A percentile compares a stretch with the other conserved stretches of the same genome.
phyloP scores from a whole-genome alignment of 53 echinoderm and acorn worm genomes.

The Glandiceps talaboti region DNA sequence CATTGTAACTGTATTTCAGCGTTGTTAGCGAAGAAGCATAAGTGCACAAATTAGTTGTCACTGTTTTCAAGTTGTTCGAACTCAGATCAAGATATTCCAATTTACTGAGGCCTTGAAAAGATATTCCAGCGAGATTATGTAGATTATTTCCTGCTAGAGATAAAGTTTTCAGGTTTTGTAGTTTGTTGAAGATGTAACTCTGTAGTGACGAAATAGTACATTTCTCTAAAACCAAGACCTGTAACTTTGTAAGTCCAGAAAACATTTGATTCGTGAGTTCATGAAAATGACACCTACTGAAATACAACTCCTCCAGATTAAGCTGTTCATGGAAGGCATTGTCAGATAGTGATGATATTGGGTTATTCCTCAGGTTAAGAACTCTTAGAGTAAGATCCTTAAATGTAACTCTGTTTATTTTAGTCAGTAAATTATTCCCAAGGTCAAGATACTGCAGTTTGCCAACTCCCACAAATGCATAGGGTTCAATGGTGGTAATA shows the following conservation, averaged over 20 bases:
- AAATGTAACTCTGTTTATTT: not conserved
- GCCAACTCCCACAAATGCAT: not conserved
- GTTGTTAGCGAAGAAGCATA: not conserved
- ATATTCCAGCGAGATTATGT: not conserved
- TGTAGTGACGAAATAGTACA: not conserved
- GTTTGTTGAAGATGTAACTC: not conserved
- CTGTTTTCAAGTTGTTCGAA: not conserved
- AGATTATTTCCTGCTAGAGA: not conserved
- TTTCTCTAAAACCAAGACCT: not conserved
- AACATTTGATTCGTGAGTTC: not conserved
- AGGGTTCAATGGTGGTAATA: not conserved
- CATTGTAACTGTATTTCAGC: not conserved
- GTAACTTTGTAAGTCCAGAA: not conserved
- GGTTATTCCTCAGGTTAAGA: not conserved
- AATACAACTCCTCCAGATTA: not conserved
- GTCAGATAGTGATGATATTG: not conserved
- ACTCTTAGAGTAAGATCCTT: not conserved
- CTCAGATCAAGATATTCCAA: not conserved
- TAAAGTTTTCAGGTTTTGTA: not conserved
- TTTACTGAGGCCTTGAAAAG: not conserved
- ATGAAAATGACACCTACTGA: not conserved
- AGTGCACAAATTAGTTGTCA: not conserved
- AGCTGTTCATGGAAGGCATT: not conserved
- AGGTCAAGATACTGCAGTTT: not conserved
- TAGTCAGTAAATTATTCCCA: too few relatives aligned